phyloP scores from a whole-genome alignment of 1,140 invertebrate species.

The Drosophila tsacasi region DNA sequence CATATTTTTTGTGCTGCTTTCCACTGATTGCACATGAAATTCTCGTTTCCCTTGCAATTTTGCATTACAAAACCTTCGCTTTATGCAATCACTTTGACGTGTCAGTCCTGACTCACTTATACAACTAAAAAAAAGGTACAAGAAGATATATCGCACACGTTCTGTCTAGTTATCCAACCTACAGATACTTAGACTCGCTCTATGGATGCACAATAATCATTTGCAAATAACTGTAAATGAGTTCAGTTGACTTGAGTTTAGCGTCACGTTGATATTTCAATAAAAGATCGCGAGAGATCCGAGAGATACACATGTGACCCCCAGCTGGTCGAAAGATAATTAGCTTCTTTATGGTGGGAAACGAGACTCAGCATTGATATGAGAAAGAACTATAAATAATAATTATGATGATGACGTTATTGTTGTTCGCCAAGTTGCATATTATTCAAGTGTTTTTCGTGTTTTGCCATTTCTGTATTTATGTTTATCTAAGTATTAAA shows the following conservation, averaged over 20 bases:
- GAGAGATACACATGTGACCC: constrained; percentile 59
- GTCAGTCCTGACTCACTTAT: constrained; percentile 49
- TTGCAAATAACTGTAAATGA: constrained; percentile 74
- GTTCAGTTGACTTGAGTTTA: constrained; percentile 38
- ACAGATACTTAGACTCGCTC: constrained; percentile 24
- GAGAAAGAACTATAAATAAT: constrained; percentile 51
- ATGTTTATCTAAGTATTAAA: constrained; percentile 25
- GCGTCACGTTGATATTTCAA: constrained; percentile 52
- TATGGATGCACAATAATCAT: constrained; percentile 52
- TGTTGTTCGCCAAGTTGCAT: constrained; percentile 11
- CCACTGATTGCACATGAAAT: constrained; percentile 43
- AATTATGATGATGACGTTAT: constrained; percentile 43
- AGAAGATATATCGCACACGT: constrained; percentile 22
- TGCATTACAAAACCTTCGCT: constrained; percentile 22
- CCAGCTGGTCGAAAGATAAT: constrained; percentile 14
- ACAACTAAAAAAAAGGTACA: constrained; percentile 35
- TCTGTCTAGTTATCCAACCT: constrained; percentile 44
- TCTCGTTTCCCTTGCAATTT: constrained; percentile 39
- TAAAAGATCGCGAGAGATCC: constrained; percentile 21
- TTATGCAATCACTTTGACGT: constrained; percentile 48
- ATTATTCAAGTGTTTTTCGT: constrained; percentile 9
- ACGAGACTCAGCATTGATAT: constrained; percentile 55
- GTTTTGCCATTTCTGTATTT: constrained; percentile 15
- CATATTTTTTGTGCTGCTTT: constrained; percentile 26
- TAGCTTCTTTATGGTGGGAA: constrained; percentile 49